A percentile compares a stretch with the other conserved stretches of the same genome.
phyloP scores from a whole-genome alignment of 2,888 invertebrate genomes.

The Noctua janthina region DNA sequence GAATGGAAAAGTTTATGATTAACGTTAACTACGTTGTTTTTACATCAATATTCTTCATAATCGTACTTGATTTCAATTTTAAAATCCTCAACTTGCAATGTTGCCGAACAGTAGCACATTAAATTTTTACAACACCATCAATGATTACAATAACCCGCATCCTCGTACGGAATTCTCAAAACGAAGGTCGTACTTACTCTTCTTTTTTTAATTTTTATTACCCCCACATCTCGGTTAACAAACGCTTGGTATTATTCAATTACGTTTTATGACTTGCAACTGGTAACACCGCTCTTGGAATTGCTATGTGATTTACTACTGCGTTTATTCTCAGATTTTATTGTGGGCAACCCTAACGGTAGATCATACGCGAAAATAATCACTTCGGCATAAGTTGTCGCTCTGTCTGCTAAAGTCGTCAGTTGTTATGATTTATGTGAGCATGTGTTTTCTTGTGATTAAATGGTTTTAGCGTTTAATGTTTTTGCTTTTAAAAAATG shows the following conservation, averaged over 20 bases:
- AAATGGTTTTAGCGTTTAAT: slow-evolving; percentile 52
- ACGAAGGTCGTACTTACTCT: slow-evolving; percentile 54
- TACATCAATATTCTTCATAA: too few relatives aligned
- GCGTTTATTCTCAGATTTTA: slow-evolving; percentile 80
- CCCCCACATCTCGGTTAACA: slow-evolving; percentile 71
- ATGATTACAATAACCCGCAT: slow-evolving; percentile 36
- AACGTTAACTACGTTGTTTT: too few relatives aligned
- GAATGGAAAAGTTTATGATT: too few relatives aligned
- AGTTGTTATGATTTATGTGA: slow-evolving; percentile 55
- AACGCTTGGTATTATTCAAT: slow-evolving; percentile 82
- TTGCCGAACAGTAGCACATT: neutral
- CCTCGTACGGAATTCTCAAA: slow-evolving; percentile 42
- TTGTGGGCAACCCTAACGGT: slow-evolving; percentile 75
- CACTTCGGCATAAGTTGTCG: slow-evolving; percentile 47
- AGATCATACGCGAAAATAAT: slow-evolving; percentile 63
- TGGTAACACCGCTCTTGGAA: slow-evolving; percentile 80
- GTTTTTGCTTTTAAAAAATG: slow-evolving; percentile 35
- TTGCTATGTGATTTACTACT: slow-evolving; percentile 84
- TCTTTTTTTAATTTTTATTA: slow-evolving; percentile 78
- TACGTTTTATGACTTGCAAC: slow-evolving; percentile 83
- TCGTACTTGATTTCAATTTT: neutral
- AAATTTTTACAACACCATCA: slow-evolving; percentile 1
- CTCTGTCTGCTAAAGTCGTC: slow-evolving; percentile 60
- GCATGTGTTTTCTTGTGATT: slow-evolving; percentile 56
- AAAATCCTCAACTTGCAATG: neutral